These are phyloP conservation scores for Gymnothorax javanicus DNA, from an alignment of 2,797 vertebrate species.

Conservation along the genomic window DNA sequence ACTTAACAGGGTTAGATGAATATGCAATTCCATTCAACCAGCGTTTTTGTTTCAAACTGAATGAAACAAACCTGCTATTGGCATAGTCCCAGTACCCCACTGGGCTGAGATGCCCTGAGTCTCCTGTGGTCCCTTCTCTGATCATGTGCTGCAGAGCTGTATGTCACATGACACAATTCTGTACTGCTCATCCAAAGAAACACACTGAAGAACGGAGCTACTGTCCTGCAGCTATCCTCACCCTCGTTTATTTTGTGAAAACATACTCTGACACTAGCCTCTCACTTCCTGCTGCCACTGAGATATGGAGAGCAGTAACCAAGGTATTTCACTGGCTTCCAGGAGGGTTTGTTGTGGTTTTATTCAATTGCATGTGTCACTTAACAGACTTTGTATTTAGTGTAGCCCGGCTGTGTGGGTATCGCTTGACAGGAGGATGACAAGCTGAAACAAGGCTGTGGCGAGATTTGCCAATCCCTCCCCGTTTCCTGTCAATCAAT, in stretches of 20 bases:
- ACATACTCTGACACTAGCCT: background rate
- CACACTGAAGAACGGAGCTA: too few relatives aligned
- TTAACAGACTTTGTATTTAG: background rate
- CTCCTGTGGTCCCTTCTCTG: too few relatives aligned
- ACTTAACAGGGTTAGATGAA: background rate
- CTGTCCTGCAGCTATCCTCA: background rate
- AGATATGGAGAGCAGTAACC: background rate
- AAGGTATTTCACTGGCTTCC: background rate
- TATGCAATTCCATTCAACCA: background rate
- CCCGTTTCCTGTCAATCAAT: conserved; percentile 52
- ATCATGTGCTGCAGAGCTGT: too few relatives aligned
- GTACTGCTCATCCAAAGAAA: too few relatives aligned
- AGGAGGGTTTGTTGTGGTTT: background rate
- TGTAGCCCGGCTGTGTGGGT: background rate
- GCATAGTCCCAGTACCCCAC: too few relatives aligned
- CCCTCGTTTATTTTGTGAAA: background rate
- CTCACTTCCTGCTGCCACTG: background rate
- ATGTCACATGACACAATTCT: too few relatives aligned
- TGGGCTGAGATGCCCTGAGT: too few relatives aligned
- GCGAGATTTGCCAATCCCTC: background rate
- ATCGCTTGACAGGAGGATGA: background rate
- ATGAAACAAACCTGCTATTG: too few relatives aligned
- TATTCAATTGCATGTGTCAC: background rate
- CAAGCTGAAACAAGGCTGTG: background rate
- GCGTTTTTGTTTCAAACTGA: too few relatives aligned